Evolutionary conservation across 2,888 invertebrate genomes (phyloP).

Genomic region (Amorpha juglandis): DNA sequence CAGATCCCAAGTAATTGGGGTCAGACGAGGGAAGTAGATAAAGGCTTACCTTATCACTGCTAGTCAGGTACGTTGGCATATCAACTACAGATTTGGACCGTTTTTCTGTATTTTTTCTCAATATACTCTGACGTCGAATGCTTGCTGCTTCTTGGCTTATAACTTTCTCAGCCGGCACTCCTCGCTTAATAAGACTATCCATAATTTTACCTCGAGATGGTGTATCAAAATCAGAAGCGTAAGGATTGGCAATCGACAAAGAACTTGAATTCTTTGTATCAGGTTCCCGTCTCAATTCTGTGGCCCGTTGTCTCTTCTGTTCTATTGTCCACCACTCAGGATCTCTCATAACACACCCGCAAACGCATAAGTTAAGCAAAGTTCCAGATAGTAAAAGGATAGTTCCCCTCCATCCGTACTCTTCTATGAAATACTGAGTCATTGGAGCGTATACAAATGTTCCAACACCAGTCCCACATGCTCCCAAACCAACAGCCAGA

Average conservation of each 20-base stretch:
- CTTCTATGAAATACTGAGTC: constrained; percentile 90
- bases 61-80: constrained; percentile 89
- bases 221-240: constrained; percentile 67
- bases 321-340: constrained; percentile 91
- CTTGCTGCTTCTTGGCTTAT: constrained; percentile 65
- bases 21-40: constrained; percentile 10
- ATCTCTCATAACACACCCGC: constrained; percentile 94
- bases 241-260: constrained; percentile 76
- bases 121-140: constrained; percentile 59
- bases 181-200: constrained; percentile 63
- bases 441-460: constrained; percentile 95
- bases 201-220: constrained; percentile 65
- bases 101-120: constrained; percentile 36
- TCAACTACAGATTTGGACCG: constrained; percentile 87
- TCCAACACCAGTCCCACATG: constrained; percentile 95
- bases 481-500: constrained; percentile 93
- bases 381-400: constrained; percentile 92
- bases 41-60: constrained; percentile 85
- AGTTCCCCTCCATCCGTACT: constrained; percentile 94
- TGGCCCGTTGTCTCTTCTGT: constrained; percentile 80
- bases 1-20: not conserved
- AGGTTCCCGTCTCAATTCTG: constrained; percentile 61
- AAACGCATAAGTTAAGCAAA: constrained; percentile 92
- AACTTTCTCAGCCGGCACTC: constrained; percentile 63
- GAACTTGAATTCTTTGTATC: constrained; percentile 77